Evolutionary conservation across 2,113 vertebrate genomes (phyloP), one percentile per base, ranked within the genome.

Genomic region (Gobio gobio): DNA sequence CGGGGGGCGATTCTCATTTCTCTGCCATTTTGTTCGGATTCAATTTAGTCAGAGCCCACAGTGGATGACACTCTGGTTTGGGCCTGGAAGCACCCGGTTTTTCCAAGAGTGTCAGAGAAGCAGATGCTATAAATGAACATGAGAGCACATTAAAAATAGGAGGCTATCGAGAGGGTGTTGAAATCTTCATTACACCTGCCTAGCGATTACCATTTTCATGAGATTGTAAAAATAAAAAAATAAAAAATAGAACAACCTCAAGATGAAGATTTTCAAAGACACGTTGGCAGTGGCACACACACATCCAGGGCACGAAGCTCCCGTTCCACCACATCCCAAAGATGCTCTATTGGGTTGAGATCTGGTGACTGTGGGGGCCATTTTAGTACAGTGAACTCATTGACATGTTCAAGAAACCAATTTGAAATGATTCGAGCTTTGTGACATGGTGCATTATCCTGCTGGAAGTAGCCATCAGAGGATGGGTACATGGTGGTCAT

Each of bases 11-110:
- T 82, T 83, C 89, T 90, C 88, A 90, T 88, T 85, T 74, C 83
- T 66, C 72, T 76, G 74, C 83, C 82, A 88, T 91, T 91, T 92
- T 84, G 87, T 90, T 90, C 86, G 85, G 87, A 90, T 92, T 93
- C 86, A 88, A 89, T 87, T 87, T 84, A 78, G 85, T 73, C 86
- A 82, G 93, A 91, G 89, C 83, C 78, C 82, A 74, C 61, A 91
- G 81, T 90, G 74, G 86, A 86, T 89, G 88, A 86, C 85, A 82
- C 87, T 75, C 59, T 70, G 83, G 82, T 90, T 91, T 59, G 56
- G 83, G 51, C 61, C 81, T 74, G 85, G 80, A 9, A 82, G 59
- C 66, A 63, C 61, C 43, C 40, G 81, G 83, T 92, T 88, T 92
- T 88, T 90, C 78, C 86, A 79, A 86, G 40, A 81, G 45, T 40